Conservation (phyloP, 2,888 invertebrate genomes). For the Xylota sylvarum region DNA sequence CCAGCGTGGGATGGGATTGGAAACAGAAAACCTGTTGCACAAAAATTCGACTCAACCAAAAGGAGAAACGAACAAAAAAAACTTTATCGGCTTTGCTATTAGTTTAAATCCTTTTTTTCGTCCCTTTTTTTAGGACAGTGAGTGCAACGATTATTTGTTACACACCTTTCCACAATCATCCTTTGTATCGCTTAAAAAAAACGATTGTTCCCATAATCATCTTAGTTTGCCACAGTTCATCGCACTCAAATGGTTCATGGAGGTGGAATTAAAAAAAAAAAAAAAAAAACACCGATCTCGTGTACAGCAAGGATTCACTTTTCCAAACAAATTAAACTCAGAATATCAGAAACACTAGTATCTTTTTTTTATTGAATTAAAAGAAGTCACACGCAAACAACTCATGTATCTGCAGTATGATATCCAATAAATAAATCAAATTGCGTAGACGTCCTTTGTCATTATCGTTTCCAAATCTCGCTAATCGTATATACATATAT, state of each 20-base stretch:
- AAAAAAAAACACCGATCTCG: constrained; percentile 9
- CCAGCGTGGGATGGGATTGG: constrained; percentile 14
- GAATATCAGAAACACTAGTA: constrained; percentile 6
- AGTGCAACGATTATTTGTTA: constrained; percentile 20
- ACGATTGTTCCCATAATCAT: constrained; percentile 33
- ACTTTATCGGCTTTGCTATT: constrained; percentile 44
- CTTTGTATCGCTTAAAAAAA: constrained; percentile 15
- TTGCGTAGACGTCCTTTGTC: constrained; percentile 58
- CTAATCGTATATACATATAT: neutral
- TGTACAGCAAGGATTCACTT: constrained; percentile 8
- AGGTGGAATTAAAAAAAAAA: neutral
- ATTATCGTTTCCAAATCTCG: neutral
- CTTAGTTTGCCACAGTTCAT: constrained; percentile 49
- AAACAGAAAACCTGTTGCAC: constrained; percentile 58
- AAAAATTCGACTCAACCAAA: constrained; percentile 6
- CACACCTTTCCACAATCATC: constrained; percentile 40
- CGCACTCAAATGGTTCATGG: constrained; percentile 30
- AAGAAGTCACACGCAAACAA: constrained; percentile 62
- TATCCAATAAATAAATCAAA: constrained; percentile 73
- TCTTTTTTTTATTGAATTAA: constrained; percentile 6
- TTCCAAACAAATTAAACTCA: constrained; percentile 31
- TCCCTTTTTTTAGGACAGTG: constrained; percentile 3
- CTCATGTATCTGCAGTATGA: constrained; percentile 50
- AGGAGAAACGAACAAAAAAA: neutral
- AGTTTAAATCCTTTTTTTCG: constrained; percentile 49